Conservation (phyloP, 2,797 vertebrate genomes). For the Lates japonicus region DNA sequence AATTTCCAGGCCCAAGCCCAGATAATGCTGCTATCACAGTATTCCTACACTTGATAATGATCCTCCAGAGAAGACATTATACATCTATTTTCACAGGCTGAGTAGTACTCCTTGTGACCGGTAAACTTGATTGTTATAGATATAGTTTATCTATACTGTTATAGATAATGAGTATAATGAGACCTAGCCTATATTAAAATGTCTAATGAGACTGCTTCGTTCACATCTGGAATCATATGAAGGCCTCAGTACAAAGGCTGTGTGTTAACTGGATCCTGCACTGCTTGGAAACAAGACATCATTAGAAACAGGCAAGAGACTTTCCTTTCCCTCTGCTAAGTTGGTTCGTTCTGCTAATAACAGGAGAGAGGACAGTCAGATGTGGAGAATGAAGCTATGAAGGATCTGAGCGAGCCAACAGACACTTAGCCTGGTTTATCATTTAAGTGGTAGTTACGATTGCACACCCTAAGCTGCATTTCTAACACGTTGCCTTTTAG, state of each 20-base stretch:
- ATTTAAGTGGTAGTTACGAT: constrained; percentile 43
- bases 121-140: background rate
- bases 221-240: background rate
- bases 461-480: constrained; percentile 39
- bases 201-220: background rate
- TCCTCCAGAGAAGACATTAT: too few species aligned
- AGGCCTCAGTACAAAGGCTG: background rate
- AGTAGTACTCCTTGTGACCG: background rate
- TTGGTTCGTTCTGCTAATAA: constrained; percentile 37
- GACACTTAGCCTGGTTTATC: constrained; percentile 56
- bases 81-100: background rate
- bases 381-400: background rate
- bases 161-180: background rate
- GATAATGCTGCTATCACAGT: background rate
- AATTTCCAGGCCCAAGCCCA: background rate
- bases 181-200: background rate
- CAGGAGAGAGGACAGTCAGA: constrained; percentile 24
- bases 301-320: constrained; percentile 25
- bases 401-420: background rate
- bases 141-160: background rate
- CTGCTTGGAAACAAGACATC: constrained; percentile 34
- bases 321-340: constrained; percentile 48
- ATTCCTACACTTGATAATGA: too few species aligned
- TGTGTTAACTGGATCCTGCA: background rate
- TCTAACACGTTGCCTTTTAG: constrained; percentile 52